Evolutionary conservation across 2,113 vertebrate genomes (phyloP).

Genomic region (Haplochromis vanheusdeni): DNA sequence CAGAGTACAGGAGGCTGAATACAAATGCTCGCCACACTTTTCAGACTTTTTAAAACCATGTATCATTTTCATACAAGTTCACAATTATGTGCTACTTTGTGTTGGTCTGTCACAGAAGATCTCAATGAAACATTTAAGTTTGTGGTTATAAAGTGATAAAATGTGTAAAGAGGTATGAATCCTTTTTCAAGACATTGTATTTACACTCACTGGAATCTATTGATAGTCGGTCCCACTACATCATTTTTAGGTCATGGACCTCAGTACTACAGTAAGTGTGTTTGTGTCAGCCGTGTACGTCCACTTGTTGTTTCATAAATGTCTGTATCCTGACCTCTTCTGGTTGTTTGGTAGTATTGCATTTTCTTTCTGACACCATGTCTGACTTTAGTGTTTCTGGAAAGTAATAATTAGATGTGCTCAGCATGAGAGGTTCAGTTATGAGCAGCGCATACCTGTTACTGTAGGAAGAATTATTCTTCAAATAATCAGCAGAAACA

Average conservation of each 20-base stretch:
- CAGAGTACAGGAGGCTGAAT: background rate
- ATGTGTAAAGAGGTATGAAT: background rate
- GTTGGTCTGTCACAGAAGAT: background rate
- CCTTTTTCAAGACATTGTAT: background rate
- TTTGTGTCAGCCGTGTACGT: background rate
- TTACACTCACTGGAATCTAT: background rate
- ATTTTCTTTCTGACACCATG: background rate
- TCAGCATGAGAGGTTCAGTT: background rate
- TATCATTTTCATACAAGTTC: background rate
- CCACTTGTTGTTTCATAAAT: background rate
- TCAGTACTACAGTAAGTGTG: background rate
- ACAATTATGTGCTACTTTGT: background rate
- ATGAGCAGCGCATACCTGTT: background rate
- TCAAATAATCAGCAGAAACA: accelerated
- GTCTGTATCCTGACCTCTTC: background rate
- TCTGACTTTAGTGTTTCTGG: background rate
- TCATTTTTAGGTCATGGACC: accelerated
- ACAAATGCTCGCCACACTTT: background rate
- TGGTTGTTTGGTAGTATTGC: background rate
- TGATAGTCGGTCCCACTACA: background rate
- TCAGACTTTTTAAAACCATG: background rate
- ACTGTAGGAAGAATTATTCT: background rate
- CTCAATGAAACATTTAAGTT: background rate
- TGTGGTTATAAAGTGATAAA: background rate
- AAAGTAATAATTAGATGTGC: background rate